phyloP scores from a whole-genome alignment of 2,888 invertebrate species.

The Apoderus coryli region DNA sequence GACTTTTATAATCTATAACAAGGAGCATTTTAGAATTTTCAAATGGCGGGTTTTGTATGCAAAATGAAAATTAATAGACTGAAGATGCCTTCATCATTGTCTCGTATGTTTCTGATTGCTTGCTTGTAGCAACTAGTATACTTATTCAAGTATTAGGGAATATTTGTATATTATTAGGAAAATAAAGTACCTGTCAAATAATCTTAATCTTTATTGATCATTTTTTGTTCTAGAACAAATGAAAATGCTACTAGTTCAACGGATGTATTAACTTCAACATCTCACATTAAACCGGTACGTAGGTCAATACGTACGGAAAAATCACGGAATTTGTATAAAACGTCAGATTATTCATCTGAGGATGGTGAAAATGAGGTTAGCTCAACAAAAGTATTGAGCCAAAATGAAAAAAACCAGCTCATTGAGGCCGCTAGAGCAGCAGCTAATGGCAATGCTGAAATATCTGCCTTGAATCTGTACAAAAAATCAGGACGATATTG shows the following conservation, averaged over 20 bases:
- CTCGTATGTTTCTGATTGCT: too few relatives aligned
- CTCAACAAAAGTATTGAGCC: constrained; percentile 34
- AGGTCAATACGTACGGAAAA: constrained; percentile 21
- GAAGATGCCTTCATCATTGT: too few relatives aligned
- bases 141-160: too few relatives aligned
- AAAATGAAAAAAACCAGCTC: constrained; percentile 30
- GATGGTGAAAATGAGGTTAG: constrained; percentile 36
- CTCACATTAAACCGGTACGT: constrained; percentile 14
- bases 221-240: constrained; percentile 17
- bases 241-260: constrained; percentile 27
- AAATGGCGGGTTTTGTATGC: too few relatives aligned
- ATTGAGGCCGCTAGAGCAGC: constrained; percentile 39
- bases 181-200: too few relatives aligned
- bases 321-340: constrained; percentile 31
- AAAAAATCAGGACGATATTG: constrained; percentile 69
- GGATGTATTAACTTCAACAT: constrained; percentile 23
- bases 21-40: too few relatives aligned
- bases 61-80: too few relatives aligned
- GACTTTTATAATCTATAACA: too few relatives aligned
- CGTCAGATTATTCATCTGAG: constrained; percentile 52
- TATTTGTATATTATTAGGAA: too few relatives aligned
- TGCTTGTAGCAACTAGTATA: too few relatives aligned
- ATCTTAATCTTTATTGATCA: too few relatives aligned
- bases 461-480: constrained; percentile 58
- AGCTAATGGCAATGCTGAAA: constrained; percentile 38